Evolutionary conservation across 2,113 vertebrate species (phyloP).

Genomic region (Pedetes capensis): DNA sequence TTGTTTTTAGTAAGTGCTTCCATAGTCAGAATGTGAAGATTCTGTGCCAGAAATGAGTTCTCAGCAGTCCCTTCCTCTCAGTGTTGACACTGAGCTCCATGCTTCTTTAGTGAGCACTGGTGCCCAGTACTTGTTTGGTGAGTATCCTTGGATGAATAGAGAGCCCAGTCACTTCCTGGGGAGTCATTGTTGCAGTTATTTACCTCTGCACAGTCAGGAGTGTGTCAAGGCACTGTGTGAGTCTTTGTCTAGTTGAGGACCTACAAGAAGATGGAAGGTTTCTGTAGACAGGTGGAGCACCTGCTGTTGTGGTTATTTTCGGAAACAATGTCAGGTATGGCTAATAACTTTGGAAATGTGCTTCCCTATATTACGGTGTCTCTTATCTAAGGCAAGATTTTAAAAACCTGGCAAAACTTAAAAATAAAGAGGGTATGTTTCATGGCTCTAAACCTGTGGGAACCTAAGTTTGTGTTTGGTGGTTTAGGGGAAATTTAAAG

Average conservation of each 20-base stretch:
- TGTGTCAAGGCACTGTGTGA: neutral
- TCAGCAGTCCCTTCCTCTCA: conserved; percentile 24
- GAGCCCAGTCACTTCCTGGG: conserved; percentile 67
- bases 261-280: neutral
- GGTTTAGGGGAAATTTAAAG: neutral
- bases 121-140: conserved; percentile 11
- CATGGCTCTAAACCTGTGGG: neutral
- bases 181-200: conserved; percentile 38
- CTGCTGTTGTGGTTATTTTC: neutral
- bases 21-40: conserved; percentile 4
- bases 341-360: conserved; percentile 4
- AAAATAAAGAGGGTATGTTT: neutral
- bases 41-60: neutral
- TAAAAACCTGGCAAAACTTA: neutral
- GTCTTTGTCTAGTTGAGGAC: neutral
- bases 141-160: conserved; percentile 39
- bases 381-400: neutral
- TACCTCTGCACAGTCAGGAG: conserved; percentile 8
- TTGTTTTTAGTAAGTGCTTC: no score
- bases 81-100: neutral
- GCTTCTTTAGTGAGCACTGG: neutral
- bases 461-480: neutral
- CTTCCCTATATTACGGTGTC: neutral
- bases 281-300: neutral
- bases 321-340: neutral